Base-by-base conservation (phyloP, 1,140 invertebrate species). In the Drosophila fuyamai region DNA sequence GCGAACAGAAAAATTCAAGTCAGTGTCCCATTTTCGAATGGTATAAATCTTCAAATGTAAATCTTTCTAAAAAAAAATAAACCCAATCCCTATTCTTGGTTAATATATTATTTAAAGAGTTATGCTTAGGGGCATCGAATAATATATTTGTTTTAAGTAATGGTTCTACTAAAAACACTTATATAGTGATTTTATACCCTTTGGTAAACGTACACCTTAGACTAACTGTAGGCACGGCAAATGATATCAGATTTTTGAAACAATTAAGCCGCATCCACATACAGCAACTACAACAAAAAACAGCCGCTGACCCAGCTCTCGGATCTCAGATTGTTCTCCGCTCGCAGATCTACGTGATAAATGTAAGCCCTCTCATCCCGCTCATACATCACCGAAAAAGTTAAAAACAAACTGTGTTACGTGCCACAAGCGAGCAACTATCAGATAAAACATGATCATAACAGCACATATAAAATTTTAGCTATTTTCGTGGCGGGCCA, bases 381-480 rank as follows among this genome's bases (percentile, higher is more conserved):
- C 48, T 16, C 6, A 10, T 27, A 32, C 18, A 58, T 8, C 50
- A 12, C n/a, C 23, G 16, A 46, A 38, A 47, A 14, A n/a, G 12
- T 47, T 29, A 18, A 63, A 55, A 48, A 68, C 48, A 70, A 68
- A 48, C 67, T n/a, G 46, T 38, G 56, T 73, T 73, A 73, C 67
- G 70, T 73, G 67, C 70, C 70, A 51, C 70, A 50, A 73, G 70
- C 70, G 56, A 73, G 46, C 36, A 60, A 61, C 70, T 73, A 73
- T 73, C 55, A 73, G 68, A 73, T 73, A 73, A 73, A 73, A 73
- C 70, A 73, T 60, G 68, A 73, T 73, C 68, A 60, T 73, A 73
- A 61, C 67, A 73, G 70, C 70, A 73, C 70, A 73, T 73, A 73
- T 73, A 73, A 61, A 73, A 61, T 46, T 53, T 73, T 47, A 73